Conservation (phyloP, 2,888 invertebrate genomes). For the Coelinius sp. region DNA sequence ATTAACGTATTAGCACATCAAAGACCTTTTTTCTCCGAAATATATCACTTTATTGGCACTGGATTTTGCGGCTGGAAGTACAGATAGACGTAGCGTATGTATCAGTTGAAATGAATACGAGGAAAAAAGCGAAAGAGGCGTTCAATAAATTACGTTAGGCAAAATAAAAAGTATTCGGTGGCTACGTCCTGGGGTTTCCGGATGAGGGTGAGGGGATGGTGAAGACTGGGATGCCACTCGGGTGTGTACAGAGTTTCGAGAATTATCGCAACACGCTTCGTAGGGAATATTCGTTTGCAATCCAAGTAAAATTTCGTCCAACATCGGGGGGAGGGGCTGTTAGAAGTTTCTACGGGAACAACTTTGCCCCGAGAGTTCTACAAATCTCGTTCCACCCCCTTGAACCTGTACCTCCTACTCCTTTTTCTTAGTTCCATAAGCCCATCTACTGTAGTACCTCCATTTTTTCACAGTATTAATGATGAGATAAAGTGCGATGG, state of each 20-base stretch:
- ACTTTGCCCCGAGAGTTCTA: conserved; percentile 21
- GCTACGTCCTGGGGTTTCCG: conserved; percentile 10
- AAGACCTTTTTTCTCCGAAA: background rate
- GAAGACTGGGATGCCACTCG: conserved; percentile 3
- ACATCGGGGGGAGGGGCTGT: background rate
- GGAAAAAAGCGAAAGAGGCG: background rate
- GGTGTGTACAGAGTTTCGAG: conserved; percentile 24
- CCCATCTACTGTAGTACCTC: background rate
- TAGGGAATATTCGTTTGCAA: conserved; percentile 26
- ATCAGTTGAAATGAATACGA: conserved; percentile 9
- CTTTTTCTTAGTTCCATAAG: background rate
- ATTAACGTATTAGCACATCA: background rate
- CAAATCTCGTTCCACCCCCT: conserved; percentile 17
- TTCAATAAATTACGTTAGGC: conserved; percentile 6
- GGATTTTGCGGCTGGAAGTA: background rate
- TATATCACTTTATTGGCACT: background rate
- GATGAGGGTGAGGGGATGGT: background rate
- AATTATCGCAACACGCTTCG: conserved; percentile 29
- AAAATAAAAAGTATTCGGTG: conserved; percentile 1
- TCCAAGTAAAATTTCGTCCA: conserved; percentile 26
- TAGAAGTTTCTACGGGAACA: conserved; percentile 9
- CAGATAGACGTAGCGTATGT: background rate
- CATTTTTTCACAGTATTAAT: background rate
- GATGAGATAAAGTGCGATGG: background rate
- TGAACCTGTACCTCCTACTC: background rate